These are phyloP conservation scores for Rousettus leschenaultii DNA, from an alignment of 2,113 vertebrate genomes.

Conservation along the genomic window DNA sequence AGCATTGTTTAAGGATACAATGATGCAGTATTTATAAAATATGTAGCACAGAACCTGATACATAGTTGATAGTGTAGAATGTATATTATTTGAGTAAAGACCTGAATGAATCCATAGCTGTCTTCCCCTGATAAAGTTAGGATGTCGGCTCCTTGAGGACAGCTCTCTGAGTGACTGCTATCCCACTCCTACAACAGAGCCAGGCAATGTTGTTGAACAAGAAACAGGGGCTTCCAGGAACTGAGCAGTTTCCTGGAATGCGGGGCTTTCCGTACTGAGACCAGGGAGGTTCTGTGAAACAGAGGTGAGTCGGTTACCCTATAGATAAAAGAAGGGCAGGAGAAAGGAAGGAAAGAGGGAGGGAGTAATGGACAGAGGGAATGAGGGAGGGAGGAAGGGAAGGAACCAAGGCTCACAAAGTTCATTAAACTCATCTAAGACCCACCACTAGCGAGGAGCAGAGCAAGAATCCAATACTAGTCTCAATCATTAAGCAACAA, in stretches of 20 bases:
- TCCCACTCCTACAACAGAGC: neutral
- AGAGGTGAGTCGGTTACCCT: neutral
- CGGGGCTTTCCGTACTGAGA: neutral
- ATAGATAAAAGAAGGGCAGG: neutral
- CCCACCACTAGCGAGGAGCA: neutral
- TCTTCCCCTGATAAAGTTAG: neutral
- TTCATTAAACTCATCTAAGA: neutral
- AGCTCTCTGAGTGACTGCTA: neutral
- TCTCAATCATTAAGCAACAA: neutral
- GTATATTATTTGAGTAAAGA: neutral
- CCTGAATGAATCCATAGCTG: neutral
- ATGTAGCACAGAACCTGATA: neutral
- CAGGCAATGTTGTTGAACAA: neutral
- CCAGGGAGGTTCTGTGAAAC: neutral
- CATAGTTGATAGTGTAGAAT: neutral
- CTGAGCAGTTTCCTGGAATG: neutral
- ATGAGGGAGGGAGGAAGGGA: accelerated
- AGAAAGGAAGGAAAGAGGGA: accelerated
- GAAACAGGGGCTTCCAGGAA: neutral
- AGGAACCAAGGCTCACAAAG: neutral
- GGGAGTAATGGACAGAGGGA: too few relatives aligned
- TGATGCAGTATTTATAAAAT: neutral
- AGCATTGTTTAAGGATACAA: neutral
- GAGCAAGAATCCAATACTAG: neutral
- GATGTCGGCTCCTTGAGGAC: neutral